These are phyloP conservation scores for Aramus guarauna DNA, from an alignment of 2,113 vertebrate genomes.

Conservation along the genomic window DNA sequence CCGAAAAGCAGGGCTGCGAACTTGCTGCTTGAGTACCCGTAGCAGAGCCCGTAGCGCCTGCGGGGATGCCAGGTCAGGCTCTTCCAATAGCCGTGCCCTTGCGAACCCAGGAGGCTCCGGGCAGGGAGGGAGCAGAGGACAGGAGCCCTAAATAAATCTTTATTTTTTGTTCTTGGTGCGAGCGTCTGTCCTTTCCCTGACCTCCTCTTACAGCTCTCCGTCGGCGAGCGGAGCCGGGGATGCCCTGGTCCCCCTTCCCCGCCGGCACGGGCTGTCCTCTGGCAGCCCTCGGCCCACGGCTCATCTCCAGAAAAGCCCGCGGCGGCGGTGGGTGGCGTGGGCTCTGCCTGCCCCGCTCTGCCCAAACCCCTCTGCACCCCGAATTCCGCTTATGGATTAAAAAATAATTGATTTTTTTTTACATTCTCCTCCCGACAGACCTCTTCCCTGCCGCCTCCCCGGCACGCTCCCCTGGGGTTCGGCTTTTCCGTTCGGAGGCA, in stretches of 20 bases:
- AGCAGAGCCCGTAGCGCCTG: neutral
- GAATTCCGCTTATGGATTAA: neutral
- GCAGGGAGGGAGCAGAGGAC: neutral
- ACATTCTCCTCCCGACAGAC: neutral
- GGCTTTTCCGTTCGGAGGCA: neutral
- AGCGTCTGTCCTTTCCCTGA: neutral
- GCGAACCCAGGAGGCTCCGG: neutral
- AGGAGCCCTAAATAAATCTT: neutral
- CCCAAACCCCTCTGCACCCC: neutral
- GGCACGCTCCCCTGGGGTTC: neutral
- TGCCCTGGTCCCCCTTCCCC: neutral
- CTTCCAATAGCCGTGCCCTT: neutral
- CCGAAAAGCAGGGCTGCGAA: neutral
- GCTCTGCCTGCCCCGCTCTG: neutral
- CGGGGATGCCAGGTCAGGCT: neutral
- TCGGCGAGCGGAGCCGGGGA: rapidly evolving
- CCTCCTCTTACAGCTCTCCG: neutral
- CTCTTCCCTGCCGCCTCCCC: neutral
- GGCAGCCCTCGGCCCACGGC: neutral
- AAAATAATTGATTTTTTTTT: too few species aligned
- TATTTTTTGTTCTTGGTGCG: neutral
- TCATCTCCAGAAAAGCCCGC: neutral
- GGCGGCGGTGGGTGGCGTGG: rapidly evolving
- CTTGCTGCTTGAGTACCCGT: neutral
- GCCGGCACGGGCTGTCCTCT: neutral